Base-by-base conservation (phyloP, 1,140 invertebrate genomes). In the Lutraria rhynchaena region DNA sequence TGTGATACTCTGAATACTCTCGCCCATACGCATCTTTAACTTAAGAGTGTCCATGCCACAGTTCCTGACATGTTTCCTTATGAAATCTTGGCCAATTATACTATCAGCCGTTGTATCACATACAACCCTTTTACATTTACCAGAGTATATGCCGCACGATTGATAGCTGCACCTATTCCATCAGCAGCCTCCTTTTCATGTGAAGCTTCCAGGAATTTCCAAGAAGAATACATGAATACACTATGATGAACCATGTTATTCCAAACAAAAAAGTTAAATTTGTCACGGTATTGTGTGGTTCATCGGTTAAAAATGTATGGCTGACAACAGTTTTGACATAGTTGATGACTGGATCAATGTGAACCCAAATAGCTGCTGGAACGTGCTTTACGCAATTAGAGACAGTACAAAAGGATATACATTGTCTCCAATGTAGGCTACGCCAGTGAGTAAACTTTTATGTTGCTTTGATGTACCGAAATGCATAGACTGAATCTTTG, bases 101-200 rank as follows among this genome's bases (percentile, higher is more conserved):
- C n/a, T n/a, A n/a, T n/a, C n/a, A n/a, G n/a, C n/a, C n/a, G n/a
- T n/a, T n/a, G n/a, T n/a, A n/a, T n/a, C n/a, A n/a, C n/a, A n/a
- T n/a, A n/a, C n/a, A 37, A n/a, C 5, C 35, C 51, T 13, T 24
- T 41, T n/a, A 41, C 29, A 41, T 19, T 22, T 17, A 73, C 55
- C 11, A 17, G 27, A 4, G 2, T 9, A 33, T 57, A 31, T 19
- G n/a, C 55, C 7, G 33, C 24, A 22, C 49, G 29, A n/a, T 57
- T 73, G 15, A 73, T 19, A 41, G 41, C 33, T 4, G 33, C 55
- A 15, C 24, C 65, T 69, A 49, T 49, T 15, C 65, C 37, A 29
- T 93, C 91, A 37, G 92, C 89, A 22, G 88, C 87, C 11, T 92
- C 92, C 84, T 93, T 93, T n/a, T 92, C 92, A 89, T 93, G 92